phyloP scores from a whole-genome alignment of 2,888 invertebrate genomes.

The Limenitis camilla region DNA sequence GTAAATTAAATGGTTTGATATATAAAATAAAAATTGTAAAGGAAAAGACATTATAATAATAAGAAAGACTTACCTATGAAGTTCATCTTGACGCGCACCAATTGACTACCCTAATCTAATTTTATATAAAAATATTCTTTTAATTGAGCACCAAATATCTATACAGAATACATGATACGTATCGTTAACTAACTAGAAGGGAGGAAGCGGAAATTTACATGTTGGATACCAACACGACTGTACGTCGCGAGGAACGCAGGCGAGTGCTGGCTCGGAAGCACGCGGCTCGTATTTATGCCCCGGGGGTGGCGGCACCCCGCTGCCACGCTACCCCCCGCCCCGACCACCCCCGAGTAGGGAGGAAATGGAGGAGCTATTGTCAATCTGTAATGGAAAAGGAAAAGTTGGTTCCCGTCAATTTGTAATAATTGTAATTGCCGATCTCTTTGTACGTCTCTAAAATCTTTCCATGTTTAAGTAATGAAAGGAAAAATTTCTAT shows the following conservation, averaged over 20 bases:
- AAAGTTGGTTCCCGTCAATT: slow-evolving; percentile 64
- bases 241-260: slow-evolving; percentile 47
- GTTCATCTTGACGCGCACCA: slow-evolving; percentile 51
- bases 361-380: slow-evolving; percentile 65
- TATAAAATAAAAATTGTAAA: background rate
- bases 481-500: no score
- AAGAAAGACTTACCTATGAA: slow-evolving; percentile 58
- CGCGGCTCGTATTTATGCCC: slow-evolving; percentile 46
- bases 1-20: background rate
- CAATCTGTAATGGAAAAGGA: slow-evolving; percentile 59
- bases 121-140: slow-evolving; percentile 55
- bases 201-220: slow-evolving; percentile 51
- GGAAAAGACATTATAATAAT: background rate
- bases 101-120: slow-evolving; percentile 42
- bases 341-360: slow-evolving; percentile 48
- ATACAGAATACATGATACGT: slow-evolving; percentile 69
- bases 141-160: slow-evolving; percentile 64
- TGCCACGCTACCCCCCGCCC: slow-evolving; percentile 26
- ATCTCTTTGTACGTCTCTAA: slow-evolving; percentile 31
- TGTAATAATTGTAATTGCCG: slow-evolving; percentile 64
- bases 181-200: slow-evolving; percentile 44
- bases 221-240: slow-evolving; percentile 42
- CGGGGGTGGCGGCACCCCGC: no score
- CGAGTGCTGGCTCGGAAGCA: slow-evolving; percentile 44
- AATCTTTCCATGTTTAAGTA: slow-evolving; percentile 2